Evolutionary conservation across 2,888 invertebrate genomes (phyloP), one percentile per base, ranked within the genome.

Genomic region (Aricia artaxerxes): DNA sequence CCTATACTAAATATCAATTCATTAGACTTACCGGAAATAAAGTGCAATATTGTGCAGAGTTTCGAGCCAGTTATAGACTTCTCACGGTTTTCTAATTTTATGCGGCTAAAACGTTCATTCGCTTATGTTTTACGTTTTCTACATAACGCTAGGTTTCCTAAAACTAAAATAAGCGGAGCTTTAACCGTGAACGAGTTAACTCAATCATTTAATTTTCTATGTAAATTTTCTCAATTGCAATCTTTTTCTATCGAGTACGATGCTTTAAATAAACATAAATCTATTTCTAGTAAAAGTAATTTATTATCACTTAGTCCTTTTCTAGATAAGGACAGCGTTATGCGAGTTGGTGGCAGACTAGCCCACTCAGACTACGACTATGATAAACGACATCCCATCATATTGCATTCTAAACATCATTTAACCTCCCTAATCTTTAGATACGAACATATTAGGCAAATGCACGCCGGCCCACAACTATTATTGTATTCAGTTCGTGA

Each of bases 321-420:
- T 53, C 35, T 79, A 53, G 79, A 77, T 16, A 31, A 76, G 53
- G 13, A 24, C 9, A 49, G 76, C 53, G 31, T 79, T 2, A 64
- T 79, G 31, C 79, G 79, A 16, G 79, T 79, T 7, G 79, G 79
- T 38, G 79, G 79, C 53, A 38, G 79, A 9, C 61, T 79, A 4
- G 75, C 40, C 11, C 38, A 13, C 31, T 79, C 79, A 3, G 31
- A 75, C 31, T 79, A 75, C 11, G 49, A 64, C 13, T 79, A 79
- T 31, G 69, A 44, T n/a, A 79, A 76, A 53, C 61, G 64, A 53
- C 79, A 76, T 16, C 79, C 77, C 38, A 73, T 80, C 40, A 64
- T 78, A 75, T 78, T 75, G 24, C 79, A 79, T 79, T 78, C 80
- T 38, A 61, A 72, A 79, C 69, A 78, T 73, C 75, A 61, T 53